Base-by-base conservation (phyloP, 1,140 invertebrate species). In the Hermetia illucens region DNA sequence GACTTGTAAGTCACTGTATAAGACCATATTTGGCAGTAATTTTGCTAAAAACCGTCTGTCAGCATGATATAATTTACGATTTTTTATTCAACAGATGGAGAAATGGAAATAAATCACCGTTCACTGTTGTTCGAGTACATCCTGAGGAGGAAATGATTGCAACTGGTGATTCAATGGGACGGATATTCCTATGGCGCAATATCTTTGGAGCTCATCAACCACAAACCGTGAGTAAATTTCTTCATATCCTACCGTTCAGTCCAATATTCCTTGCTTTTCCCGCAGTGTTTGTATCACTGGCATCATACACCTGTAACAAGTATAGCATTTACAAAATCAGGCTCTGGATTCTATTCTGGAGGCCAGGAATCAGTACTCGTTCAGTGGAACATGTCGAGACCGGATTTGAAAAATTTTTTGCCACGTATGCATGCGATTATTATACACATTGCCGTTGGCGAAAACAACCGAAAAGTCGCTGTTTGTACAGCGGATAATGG, bases 331-430 rank as follows among this genome's bases (percentile, higher is more conserved):
- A 77, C 80, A 24, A 53, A 62, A 38, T 71, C 72, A 44, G 83
- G 83, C 66, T 63, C 62, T 30, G 48, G 54, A 41, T 61, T 91
- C 51, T 79, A 77, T 43, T 84, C 79, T 49, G 83, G 82, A 21
- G 85, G 81, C 13, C 68, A 69, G 36, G 87, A 91, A 58, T 72
- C 73, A 53, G 80, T 83, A 0, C 52, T 91, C 34, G 83, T 89
- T 0, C 82, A 81, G 58, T 90, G 86, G 87, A 61, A 68, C 30
- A 36, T 77, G 20, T 18, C 39, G 4, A 42, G 31, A 13, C 44
- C 41, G 1, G 55, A 64, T 6, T 54, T 71, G 12, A 77, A 72
- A 45, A 61, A 69, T 17, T 86, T 77, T 58, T 45, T 87, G 31
- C 85, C 87, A 8, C 67, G 84, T 33, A 62, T 89, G 44, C 72